Conservation (phyloP, 2,888 invertebrate species). For the Mystacides longicornis region DNA sequence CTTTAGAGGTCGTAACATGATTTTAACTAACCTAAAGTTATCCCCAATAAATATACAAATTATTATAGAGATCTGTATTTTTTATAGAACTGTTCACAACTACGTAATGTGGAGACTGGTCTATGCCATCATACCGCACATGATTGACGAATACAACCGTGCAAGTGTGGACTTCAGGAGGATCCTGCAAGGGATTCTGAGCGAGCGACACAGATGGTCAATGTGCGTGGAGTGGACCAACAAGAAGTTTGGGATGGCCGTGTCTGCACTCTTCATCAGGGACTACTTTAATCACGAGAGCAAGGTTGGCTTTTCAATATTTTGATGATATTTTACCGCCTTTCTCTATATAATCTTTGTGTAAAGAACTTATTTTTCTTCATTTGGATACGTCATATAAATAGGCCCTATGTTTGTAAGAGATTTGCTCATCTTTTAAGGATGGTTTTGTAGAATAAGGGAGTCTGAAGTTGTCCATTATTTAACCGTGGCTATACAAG, state of each 20-base stretch:
- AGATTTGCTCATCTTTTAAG: no score
- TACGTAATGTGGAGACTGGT: conserved; percentile 72
- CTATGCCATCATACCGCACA: conserved; percentile 42
- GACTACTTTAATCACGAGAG: conserved; percentile 80
- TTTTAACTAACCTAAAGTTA: no score
- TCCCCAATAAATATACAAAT: no score
- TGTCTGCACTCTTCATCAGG: conserved; percentile 75
- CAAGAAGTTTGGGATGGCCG: conserved; percentile 80
- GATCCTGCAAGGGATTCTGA: conserved; percentile 65
- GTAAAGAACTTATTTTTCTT: no score
- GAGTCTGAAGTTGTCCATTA: no score
- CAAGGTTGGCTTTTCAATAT: conserved; percentile 45
- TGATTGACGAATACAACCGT: conserved; percentile 70
- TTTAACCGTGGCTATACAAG: no score
- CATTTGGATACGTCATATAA: no score
- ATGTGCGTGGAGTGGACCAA: conserved; percentile 78
- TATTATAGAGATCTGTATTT: no score
- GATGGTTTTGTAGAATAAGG: no score
- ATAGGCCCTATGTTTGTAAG: no score
- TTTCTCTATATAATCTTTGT: background rate
- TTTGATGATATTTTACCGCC: no score
- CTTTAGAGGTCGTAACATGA: no score
- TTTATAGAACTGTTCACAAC: conserved; percentile 57
- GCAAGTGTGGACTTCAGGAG: conserved; percentile 62
- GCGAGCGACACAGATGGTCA: conserved; percentile 68